Evolutionary conservation across 2,797 vertebrate species (phyloP).

Genomic region (Cynopterus sphinx): DNA sequence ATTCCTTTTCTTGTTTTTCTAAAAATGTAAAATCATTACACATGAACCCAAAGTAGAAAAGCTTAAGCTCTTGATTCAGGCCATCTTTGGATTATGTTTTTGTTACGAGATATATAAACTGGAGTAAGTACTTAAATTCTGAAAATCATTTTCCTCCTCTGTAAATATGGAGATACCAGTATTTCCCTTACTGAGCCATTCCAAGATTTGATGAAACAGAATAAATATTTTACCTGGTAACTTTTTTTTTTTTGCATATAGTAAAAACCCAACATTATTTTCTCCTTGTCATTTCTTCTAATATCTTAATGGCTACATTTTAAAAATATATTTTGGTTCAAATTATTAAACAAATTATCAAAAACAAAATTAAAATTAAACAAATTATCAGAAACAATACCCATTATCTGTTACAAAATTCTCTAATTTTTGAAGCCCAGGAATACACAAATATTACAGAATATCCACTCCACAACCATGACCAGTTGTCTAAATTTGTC

Average conservation of each 20-base stretch:
- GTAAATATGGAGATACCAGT: background rate
- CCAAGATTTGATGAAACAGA: constrained; percentile 32
- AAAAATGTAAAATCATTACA: background rate
- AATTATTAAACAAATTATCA: constrained; percentile 20
- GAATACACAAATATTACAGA: constrained; percentile 54
- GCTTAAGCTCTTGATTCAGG: background rate
- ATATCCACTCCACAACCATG: constrained; percentile 19
- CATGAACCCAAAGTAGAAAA: background rate
- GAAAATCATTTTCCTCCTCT: background rate
- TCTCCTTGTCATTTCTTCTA: background rate
- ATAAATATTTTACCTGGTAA: background rate
- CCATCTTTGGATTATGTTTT: background rate
- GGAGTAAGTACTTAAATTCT: background rate
- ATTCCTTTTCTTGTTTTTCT: background rate
- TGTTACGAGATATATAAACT: background rate
- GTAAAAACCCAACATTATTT: background rate
- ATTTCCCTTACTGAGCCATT: background rate
- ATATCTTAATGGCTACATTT: background rate
- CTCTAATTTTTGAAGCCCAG: background rate
- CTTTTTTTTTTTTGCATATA: background rate
- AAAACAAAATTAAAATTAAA: constrained; percentile 9
- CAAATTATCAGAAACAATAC: background rate
- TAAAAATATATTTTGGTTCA: background rate
- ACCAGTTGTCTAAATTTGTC: constrained; percentile 18
- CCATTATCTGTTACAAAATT: background rate